A percentile compares a stretch with the other conserved stretches of the same genome.
phyloP scores from a whole-genome alignment of 1,140 invertebrate species.

The Lamellibrachia luymesi region DNA sequence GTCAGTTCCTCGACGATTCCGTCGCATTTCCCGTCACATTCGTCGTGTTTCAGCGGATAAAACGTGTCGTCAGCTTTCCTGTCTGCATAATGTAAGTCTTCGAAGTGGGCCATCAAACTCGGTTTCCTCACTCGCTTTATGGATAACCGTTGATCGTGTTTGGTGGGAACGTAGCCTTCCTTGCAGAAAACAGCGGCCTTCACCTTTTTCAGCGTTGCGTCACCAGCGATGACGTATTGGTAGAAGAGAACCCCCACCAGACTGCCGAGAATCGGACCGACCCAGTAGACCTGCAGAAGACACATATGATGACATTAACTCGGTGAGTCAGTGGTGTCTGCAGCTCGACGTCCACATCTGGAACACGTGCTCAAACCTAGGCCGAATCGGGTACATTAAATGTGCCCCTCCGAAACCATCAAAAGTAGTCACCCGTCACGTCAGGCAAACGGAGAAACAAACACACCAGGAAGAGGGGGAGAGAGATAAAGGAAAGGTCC shows the following conservation, averaged over 20 bases:
- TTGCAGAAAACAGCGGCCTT: background rate
- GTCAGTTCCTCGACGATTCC: background rate
- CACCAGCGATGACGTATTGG: constrained; percentile 47
- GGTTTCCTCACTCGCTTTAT: background rate
- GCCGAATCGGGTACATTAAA: no score
- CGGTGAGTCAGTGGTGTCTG: background rate
- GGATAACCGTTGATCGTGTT: background rate
- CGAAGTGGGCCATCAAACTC: background rate
- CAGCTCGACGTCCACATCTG: no score
- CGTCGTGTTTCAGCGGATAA: background rate
- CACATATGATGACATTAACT: background rate
- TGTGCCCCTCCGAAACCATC: no score
- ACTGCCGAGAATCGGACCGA: constrained; percentile 75
- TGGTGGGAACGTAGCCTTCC: background rate
- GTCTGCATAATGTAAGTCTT: background rate
- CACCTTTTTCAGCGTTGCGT: background rate
- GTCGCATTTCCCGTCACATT: no score
- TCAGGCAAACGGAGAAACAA: no score
- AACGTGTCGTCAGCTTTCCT: background rate
- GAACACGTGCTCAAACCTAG: no score
- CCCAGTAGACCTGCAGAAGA: constrained; percentile 75
- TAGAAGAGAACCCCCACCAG: constrained; percentile 72
- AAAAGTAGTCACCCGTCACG: no score
- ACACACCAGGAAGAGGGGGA: background rate
- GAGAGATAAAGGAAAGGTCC: background rate